These are phyloP conservation scores for Toxotes lorentzi DNA, from an alignment of 2,797 vertebrate genomes.

Conservation along the genomic window DNA sequence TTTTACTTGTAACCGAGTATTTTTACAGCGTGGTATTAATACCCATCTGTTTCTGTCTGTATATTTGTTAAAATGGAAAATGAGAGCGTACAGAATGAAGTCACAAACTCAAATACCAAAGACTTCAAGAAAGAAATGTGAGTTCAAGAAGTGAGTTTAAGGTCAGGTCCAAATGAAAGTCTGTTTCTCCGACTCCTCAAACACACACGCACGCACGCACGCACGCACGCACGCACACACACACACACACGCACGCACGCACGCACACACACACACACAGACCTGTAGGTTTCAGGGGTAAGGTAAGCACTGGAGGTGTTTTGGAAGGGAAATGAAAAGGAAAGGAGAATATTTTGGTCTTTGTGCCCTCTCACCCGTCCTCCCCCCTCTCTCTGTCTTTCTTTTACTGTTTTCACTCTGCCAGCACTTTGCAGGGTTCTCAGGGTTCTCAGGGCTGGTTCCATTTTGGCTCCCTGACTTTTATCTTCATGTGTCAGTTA, in stretches of 20 bases:
- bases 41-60: background rate
- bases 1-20: background rate
- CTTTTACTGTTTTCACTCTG: too few species aligned
- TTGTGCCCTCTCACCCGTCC: background rate
- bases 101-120: background rate
- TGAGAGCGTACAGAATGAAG: background rate
- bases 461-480: too few species aligned
- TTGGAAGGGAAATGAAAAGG: conserved; percentile 73
- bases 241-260: too few species aligned
- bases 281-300: too few species aligned
- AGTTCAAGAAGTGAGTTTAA: background rate
- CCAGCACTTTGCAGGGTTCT: too few species aligned
- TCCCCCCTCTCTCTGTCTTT: background rate
- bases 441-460: too few species aligned
- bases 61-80: background rate
- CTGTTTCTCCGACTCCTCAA: too few species aligned
- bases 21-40: too few species aligned
- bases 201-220: too few species aligned
- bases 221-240: too few species aligned
- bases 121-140: background rate
- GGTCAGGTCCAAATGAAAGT: conserved; percentile 4
- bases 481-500: too few species aligned
- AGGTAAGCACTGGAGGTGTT: conserved; percentile 48
- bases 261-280: too few species aligned
- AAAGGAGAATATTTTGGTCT: conserved; percentile 58